These are phyloP conservation scores for Mycalesis mineus DNA, from an alignment of 2,888 invertebrate genomes.

Conservation along the genomic window DNA sequence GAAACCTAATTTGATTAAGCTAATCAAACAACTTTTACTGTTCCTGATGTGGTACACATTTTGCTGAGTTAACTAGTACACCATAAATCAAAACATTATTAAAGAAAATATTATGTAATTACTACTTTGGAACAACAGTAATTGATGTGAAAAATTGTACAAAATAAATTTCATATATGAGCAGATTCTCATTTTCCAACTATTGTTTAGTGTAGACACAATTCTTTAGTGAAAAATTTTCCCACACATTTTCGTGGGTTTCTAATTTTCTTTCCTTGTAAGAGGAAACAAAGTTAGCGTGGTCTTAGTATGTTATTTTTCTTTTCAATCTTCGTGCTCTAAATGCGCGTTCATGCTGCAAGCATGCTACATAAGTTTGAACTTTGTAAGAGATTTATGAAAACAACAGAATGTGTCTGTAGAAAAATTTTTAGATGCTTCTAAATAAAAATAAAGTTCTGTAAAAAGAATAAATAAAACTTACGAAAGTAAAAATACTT, in stretches of 20 bases:
- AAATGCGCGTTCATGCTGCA: slow-evolving; percentile 2
- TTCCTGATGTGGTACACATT: no score
- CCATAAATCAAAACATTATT: no score
- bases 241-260: slow-evolving; percentile 8
- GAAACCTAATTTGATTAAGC: no score
- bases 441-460: no score
- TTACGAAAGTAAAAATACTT: no score
- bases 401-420: background rate
- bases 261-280: slow-evolving; percentile 21
- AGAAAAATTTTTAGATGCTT: background rate
- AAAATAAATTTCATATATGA: slow-evolving; percentile 8
- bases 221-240: slow-evolving; percentile 6
- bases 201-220: slow-evolving; percentile 8
- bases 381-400: background rate
- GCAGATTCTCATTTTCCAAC: slow-evolving; percentile 8
- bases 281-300: slow-evolving; percentile 16
- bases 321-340: slow-evolving; percentile 6
- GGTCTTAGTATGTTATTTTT: slow-evolving; percentile 10
- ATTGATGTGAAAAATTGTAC: background rate
- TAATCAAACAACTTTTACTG: no score
- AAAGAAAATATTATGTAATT: background rate
- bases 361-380: background rate
- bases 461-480: no score
- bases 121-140: background rate
- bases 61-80: no score